These are phyloP conservation scores for Cryptus viduatorius DNA, from an alignment of 2,888 invertebrate species.

Conservation along the genomic window DNA sequence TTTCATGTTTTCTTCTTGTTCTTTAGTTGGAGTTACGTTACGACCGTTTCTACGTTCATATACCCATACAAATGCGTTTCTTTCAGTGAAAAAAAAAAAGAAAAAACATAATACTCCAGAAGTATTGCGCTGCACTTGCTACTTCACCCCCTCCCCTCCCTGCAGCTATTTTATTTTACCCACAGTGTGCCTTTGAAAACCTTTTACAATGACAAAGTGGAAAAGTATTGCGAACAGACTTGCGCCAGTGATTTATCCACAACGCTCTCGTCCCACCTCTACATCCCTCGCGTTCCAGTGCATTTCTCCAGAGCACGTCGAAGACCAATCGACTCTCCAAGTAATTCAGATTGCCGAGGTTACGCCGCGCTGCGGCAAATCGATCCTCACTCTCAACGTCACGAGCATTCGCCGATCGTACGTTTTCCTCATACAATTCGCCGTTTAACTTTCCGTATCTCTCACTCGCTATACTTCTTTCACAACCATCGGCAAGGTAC, in stretches of 20 bases:
- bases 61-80: background rate
- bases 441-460: constrained; percentile 53
- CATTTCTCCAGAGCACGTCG: constrained; percentile 32
- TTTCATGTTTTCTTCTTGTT: background rate
- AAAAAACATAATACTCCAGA: background rate
- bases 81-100: background rate
- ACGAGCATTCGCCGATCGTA: constrained; percentile 62
- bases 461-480: constrained; percentile 25
- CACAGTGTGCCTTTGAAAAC: constrained; percentile 10
- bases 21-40: background rate
- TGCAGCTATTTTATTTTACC: background rate
- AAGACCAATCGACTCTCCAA: constrained; percentile 29
- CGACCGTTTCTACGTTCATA: background rate
- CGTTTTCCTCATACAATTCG: constrained; percentile 45
- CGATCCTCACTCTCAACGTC: constrained; percentile 63
- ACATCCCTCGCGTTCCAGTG: constrained; percentile 20
- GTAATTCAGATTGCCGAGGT: constrained; percentile 26
- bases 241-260: constrained; percentile 34
- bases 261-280: constrained; percentile 4
- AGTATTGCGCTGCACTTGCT: constrained; percentile 6
- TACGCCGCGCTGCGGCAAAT: constrained; percentile 24
- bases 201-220: background rate
- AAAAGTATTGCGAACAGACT: background rate
- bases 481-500: constrained; percentile 21
- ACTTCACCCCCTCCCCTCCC: background rate